phyloP scores from a whole-genome alignment of 1,140 invertebrate species.

The Maconellicoccus hirsutus region DNA sequence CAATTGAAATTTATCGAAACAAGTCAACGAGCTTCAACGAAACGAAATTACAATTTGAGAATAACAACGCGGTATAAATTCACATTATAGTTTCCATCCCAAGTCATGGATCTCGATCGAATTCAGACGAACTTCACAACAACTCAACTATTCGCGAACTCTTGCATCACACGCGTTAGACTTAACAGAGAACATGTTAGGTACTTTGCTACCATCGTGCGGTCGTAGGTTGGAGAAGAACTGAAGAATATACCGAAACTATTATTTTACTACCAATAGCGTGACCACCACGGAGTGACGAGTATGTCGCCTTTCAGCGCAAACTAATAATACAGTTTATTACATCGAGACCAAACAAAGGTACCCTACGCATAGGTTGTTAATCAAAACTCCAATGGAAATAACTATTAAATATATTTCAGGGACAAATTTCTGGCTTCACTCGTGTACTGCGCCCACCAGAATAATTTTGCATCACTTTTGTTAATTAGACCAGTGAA shows the following conservation, averaged over 20 bases:
- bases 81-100: too few relatives aligned
- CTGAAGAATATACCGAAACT: not conserved
- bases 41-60: too few relatives aligned
- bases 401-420: too few relatives aligned
- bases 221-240: conserved; percentile 3
- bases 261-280: not conserved
- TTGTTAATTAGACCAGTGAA: too few relatives aligned
- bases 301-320: conserved; percentile 4
- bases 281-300: not conserved
- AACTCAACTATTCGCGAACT: not conserved
- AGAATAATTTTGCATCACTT: too few relatives aligned
- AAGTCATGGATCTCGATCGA: not conserved
- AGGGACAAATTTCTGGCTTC: too few relatives aligned
- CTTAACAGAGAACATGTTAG: not conserved
- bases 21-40: too few relatives aligned
- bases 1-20: not conserved
- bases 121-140: not conserved
- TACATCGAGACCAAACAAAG: not conserved
- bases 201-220: not conserved
- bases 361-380: not conserved
- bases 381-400: not conserved
- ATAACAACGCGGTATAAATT: too few relatives aligned
- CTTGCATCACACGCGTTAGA: not conserved
- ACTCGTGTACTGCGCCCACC: too few relatives aligned
- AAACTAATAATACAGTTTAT: not conserved